A percentile compares a stretch with the other conserved stretches of the same genome.
Evolutionary conservation across 2,113 vertebrate species (phyloP).

Genomic region (Poeciliopsis occidentalis): DNA sequence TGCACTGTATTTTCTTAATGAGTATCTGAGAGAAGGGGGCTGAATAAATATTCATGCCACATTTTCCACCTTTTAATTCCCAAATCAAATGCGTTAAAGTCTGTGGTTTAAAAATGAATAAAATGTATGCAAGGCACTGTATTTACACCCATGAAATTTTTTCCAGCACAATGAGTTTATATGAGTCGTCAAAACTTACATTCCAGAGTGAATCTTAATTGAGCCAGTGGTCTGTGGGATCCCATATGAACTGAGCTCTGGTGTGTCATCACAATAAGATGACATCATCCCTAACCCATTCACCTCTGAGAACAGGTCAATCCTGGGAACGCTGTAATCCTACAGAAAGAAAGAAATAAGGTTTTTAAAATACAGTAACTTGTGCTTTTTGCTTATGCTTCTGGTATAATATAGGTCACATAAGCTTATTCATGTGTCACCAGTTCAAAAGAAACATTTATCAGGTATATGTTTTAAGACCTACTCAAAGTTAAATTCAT

Average conservation of each 20-base stretch:
- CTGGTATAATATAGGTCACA: no score
- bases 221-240: conserved; percentile 88
- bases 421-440: no score
- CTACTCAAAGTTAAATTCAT: neutral
- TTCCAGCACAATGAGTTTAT: neutral
- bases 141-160: no score
- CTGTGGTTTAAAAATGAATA: no score
- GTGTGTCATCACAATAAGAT: conserved; percentile 86
- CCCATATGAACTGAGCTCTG: conserved; percentile 86
- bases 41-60: no score
- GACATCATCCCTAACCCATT: conserved; percentile 86
- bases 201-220: conserved; percentile 92
- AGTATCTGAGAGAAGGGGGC: no score
- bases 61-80: neutral
- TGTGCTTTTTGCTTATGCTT: neutral
- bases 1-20: no score
- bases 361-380: neutral
- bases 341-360: conserved; percentile 50
- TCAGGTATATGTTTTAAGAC: neutral
- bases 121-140: no score
- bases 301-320: conserved; percentile 91
- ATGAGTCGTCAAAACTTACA: conserved; percentile 81
- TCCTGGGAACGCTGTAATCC: conserved; percentile 89
- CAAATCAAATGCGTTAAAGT: neutral
- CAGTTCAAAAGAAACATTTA: no score